Evolutionary conservation across 2,888 invertebrate genomes (phyloP).

Genomic region (Acronicta leporina): DNA sequence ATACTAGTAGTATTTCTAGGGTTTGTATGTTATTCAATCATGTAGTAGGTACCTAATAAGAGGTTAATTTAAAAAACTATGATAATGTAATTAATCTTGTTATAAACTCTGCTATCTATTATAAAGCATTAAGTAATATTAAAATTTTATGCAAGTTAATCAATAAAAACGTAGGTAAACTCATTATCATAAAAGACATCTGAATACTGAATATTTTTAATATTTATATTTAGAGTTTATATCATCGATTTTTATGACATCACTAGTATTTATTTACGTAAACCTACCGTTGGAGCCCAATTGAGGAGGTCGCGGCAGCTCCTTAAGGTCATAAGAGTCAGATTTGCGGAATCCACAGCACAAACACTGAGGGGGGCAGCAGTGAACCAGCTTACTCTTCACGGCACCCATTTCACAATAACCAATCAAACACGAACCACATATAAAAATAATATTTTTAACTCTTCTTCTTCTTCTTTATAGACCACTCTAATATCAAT

Average conservation of each 20-base stretch:
- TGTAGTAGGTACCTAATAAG: background rate
- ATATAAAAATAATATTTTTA: constrained; percentile 44
- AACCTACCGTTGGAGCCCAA: constrained; percentile 76
- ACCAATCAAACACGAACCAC: constrained; percentile 48
- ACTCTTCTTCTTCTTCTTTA: no score
- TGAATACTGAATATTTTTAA: constrained; percentile 12
- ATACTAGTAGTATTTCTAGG: no score
- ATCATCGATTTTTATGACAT: constrained; percentile 54
- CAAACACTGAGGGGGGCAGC: constrained; percentile 65
- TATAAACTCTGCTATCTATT: constrained; percentile 35
- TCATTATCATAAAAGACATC: constrained; percentile 37
- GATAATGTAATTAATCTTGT: constrained; percentile 4
- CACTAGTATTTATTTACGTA: constrained; percentile 51
- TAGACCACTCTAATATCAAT: constrained; percentile 65
- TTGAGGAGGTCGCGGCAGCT: constrained; percentile 78
- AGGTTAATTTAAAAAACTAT: constrained; percentile 12
- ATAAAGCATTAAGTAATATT: constrained; percentile 48
- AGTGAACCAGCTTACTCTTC: constrained; percentile 72
- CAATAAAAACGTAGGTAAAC: constrained; percentile 17
- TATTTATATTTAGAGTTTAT: constrained; percentile 30
- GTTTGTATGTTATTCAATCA: no score
- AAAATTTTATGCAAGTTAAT: constrained; percentile 18
- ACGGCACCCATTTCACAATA: constrained; percentile 75
- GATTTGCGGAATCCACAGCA: constrained; percentile 68
- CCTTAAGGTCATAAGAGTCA: constrained; percentile 78